Conservation (phyloP, 1,140 invertebrate genomes). For the Nephotettix cincticeps region DNA sequence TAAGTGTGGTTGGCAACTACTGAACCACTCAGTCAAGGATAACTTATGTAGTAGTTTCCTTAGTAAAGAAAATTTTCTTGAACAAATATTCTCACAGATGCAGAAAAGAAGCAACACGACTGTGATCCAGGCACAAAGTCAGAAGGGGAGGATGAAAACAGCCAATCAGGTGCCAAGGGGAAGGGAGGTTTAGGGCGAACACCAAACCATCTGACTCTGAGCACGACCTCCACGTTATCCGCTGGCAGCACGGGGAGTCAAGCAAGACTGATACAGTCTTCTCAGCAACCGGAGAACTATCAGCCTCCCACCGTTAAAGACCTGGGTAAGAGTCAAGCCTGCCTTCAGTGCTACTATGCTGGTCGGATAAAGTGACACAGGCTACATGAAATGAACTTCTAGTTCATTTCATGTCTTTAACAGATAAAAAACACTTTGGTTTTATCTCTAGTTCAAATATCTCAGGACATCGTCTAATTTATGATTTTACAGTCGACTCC, state of each 20-base stretch:
- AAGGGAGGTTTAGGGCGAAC: conserved; percentile 75
- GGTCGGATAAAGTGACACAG: conserved; percentile 24
- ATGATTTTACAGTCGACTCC: no score
- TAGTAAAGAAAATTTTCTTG: no score
- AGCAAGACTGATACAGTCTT: conserved; percentile 89
- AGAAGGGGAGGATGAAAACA: conserved; percentile 80
- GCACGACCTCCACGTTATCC: conserved; percentile 90
- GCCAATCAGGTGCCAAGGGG: conserved; percentile 55
- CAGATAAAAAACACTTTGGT: no score
- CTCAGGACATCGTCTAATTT: no score
- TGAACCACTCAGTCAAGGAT: no score
- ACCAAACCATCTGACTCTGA: conserved; percentile 88
- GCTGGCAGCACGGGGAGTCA: conserved; percentile 92
- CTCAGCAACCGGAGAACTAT: conserved; percentile 87
- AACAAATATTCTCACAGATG: conserved; percentile 32
- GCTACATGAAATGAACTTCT: conserved; percentile 29
- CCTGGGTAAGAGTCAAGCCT: conserved; percentile 64
- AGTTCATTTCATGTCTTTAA: conserved; percentile 28
- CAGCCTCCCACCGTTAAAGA: conserved; percentile 81
- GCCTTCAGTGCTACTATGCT: conserved; percentile 28
- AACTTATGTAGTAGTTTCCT: no score
- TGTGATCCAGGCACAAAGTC: conserved; percentile 77
- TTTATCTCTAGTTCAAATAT: no score
- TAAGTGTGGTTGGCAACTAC: no score
- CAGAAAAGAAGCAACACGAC: conserved; percentile 48